These are phyloP conservation scores for Neoarius graeffei DNA, from an alignment of 2,113 vertebrate genomes.

Conservation along the genomic window DNA sequence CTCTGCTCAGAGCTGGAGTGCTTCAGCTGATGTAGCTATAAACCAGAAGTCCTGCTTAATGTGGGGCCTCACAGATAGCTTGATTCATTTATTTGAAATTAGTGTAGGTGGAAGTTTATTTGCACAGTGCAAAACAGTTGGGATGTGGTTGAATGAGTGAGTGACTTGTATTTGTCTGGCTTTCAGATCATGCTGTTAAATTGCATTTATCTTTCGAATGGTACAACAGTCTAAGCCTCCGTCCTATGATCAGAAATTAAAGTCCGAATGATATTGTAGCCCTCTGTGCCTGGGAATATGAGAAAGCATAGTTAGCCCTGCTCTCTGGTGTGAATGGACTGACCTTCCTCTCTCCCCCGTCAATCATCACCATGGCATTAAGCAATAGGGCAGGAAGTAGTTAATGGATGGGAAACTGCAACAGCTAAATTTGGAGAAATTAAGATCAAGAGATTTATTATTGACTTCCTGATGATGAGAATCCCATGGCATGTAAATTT, in stretches of 20 bases:
- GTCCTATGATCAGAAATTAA: background rate
- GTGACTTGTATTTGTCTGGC: background rate
- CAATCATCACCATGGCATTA: background rate
- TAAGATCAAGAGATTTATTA: background rate
- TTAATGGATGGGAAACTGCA: background rate
- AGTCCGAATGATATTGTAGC: background rate
- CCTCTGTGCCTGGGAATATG: background rate
- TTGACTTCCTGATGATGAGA: background rate
- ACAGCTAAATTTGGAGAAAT: background rate
- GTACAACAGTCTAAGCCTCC: background rate
- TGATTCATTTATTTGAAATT: background rate
- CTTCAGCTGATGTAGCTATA: background rate
- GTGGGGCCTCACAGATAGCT: background rate
- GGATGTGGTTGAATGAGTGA: background rate
- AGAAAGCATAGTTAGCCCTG: background rate
- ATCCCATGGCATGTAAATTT: background rate
- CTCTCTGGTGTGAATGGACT: background rate
- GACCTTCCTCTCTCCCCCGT: background rate
- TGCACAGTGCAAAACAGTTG: background rate
- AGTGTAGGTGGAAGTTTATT: slow-evolving; percentile 1
- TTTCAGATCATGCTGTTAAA: slow-evolving; percentile 1
- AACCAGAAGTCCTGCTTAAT: background rate
- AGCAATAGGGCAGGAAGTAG: background rate
- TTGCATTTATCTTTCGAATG: background rate
- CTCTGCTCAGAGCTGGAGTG: background rate